Percentiles rank a stretch among this genome's conserved stretches.
Conservation (phyloP, 2,113 vertebrate genomes). For the Perca schrenkii region DNA sequence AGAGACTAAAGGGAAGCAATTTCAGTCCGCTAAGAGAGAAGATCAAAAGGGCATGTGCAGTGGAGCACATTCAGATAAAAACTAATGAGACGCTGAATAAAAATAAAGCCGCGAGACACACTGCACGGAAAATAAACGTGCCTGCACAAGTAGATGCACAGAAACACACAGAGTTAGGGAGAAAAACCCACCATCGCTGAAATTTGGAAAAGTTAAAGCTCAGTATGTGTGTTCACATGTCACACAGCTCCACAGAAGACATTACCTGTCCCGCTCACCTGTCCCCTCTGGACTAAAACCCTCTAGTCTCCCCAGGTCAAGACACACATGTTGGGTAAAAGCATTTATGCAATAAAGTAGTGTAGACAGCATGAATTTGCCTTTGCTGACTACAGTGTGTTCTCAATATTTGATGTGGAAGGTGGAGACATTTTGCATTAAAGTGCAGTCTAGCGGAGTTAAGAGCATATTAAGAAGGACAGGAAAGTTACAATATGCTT, state of each 20-base stretch:
- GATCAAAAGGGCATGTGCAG: slow-evolving; percentile 37
- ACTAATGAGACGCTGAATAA: slow-evolving; percentile 14
- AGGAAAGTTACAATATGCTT: slow-evolving; percentile 29
- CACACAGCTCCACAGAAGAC: not conserved
- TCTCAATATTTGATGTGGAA: slow-evolving; percentile 32
- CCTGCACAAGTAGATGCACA: not conserved
- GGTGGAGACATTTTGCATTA: slow-evolving; percentile 39
- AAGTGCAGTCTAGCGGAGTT: slow-evolving; percentile 44
- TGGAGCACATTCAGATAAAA: slow-evolving; percentile 21
- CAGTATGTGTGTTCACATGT: not conserved
- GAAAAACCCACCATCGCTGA: not conserved
- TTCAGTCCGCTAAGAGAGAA: slow-evolving; percentile 17
- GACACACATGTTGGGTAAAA: not conserved
- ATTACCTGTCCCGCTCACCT: not conserved
- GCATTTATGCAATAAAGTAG: slow-evolving; percentile 1
- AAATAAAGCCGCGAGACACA: slow-evolving; percentile 16
- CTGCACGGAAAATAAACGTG: not conserved
- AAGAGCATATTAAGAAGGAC: slow-evolving; percentile 34
- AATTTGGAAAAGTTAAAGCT: slow-evolving; percentile 2
- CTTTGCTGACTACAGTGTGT: not conserved
- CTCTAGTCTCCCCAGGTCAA: slow-evolving; percentile 5
- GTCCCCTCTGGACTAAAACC: not conserved
- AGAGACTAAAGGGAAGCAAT: slow-evolving; percentile 17
- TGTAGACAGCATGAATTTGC: slow-evolving; percentile 2
- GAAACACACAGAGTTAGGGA: not conserved